phyloP scores from a whole-genome alignment of 2,113 vertebrate species.

The Motacilla tschutschensis region DNA sequence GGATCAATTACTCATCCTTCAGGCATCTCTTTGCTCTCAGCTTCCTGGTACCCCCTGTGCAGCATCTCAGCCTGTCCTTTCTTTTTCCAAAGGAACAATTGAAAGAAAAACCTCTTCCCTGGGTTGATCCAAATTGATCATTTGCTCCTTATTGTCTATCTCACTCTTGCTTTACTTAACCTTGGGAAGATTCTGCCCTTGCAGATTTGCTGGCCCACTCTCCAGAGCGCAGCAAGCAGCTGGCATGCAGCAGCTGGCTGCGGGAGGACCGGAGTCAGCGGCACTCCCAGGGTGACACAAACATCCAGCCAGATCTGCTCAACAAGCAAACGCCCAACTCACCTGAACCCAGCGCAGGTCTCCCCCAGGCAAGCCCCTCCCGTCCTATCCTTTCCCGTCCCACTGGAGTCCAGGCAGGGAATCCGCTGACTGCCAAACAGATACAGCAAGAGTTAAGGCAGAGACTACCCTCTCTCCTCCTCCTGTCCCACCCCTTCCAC shows the following conservation, averaged over 20 bases:
- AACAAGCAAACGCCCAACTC: background rate
- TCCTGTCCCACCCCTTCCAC: slow-evolving; percentile 22
- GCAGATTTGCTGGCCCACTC: background rate
- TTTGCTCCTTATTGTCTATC: background rate
- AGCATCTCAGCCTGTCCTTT: background rate
- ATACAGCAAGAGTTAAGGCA: background rate
- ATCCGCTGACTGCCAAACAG: background rate
- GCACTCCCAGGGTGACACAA: background rate
- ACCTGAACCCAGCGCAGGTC: background rate
- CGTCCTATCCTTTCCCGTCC: background rate
- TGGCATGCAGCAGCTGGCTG: background rate
- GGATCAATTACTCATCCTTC: background rate
- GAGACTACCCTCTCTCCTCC: slow-evolving; percentile 10
- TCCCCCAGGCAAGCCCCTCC: background rate
- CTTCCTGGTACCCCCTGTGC: background rate
- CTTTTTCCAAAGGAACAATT: background rate
- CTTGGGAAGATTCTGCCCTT: background rate
- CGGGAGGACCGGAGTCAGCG: accelerated
- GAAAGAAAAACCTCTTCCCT: background rate
- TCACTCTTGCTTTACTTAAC: background rate
- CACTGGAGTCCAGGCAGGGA: background rate
- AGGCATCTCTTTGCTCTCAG: background rate
- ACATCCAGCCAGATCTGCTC: background rate
- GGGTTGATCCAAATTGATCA: background rate
- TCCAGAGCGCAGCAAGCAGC: background rate